phyloP scores from a whole-genome alignment of 2,797 vertebrate genomes.

The Serranus cabrilla region DNA sequence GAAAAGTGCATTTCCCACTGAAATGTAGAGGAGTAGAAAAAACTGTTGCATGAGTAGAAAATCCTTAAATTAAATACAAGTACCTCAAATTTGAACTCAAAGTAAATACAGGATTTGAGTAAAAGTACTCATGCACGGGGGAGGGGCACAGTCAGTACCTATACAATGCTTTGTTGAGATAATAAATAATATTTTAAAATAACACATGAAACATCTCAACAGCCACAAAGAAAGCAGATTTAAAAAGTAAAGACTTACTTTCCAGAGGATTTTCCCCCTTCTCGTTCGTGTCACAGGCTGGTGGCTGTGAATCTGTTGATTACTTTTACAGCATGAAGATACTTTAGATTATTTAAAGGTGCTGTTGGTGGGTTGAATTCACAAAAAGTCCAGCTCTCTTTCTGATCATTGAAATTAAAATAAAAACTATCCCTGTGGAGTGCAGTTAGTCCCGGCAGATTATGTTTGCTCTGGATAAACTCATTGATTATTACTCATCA shows the following conservation, averaged over 20 bases:
- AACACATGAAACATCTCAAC: not conserved
- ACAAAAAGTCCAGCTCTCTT: not conserved
- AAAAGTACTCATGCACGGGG: not conserved
- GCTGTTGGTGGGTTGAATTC: not conserved
- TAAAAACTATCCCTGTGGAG: slow-evolving; percentile 17
- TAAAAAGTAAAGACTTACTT: slow-evolving; percentile 64
- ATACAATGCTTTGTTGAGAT: slow-evolving; percentile 1
- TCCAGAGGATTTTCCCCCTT: slow-evolving; percentile 32
- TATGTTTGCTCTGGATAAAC: slow-evolving; percentile 67
- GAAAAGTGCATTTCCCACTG: too few relatives aligned
- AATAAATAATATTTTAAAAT: not conserved
- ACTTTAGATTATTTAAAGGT: not conserved
- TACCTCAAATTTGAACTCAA: too few relatives aligned
- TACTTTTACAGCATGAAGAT: slow-evolving; percentile 17
- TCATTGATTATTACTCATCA: slow-evolving; percentile 79
- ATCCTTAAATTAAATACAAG: too few relatives aligned
- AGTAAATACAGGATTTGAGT: too few relatives aligned
- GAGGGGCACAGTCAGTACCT: slow-evolving; percentile 31
- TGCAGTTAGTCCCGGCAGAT: slow-evolving; percentile 48
- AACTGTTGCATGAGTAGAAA: too few relatives aligned
- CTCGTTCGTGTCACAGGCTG: slow-evolving; percentile 36
- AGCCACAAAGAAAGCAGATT: not conserved
- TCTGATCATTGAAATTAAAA: slow-evolving; percentile 9
- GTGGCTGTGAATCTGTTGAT: slow-evolving; percentile 14
- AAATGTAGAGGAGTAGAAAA: too few relatives aligned